Percentiles rank a stretch among this genome's conserved stretches.
phyloP scores from a whole-genome alignment of 1,140 invertebrate species.

The Reticulitermes speratus region DNA sequence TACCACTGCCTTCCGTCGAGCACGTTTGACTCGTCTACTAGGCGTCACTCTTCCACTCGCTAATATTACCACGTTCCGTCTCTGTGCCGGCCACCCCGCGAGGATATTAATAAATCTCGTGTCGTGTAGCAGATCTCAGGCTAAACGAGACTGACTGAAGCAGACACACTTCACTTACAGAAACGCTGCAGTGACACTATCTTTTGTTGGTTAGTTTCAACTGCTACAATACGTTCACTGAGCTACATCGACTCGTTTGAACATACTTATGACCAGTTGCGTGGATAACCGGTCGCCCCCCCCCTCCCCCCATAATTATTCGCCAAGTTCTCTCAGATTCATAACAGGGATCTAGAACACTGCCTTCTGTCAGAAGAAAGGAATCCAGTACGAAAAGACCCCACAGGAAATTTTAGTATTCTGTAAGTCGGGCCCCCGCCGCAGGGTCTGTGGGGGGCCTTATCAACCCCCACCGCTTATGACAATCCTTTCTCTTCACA shows the following conservation, averaged over 20 bases:
- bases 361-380: no score
- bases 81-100: not conserved
- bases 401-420: no score
- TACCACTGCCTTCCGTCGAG: not conserved
- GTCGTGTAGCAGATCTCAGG: not conserved
- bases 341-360: no score
- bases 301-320: no score
- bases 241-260: not conserved
- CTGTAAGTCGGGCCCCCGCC: no score
- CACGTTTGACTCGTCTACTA: not conserved
- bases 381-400: no score
- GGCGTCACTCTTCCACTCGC: not conserved
- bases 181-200: not conserved
- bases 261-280: not conserved
- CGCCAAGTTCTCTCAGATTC: no score
- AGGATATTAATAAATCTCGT: slow-evolving; percentile 2
- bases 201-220: not conserved
- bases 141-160: not conserved
- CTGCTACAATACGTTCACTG: not conserved
- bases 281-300: no score
- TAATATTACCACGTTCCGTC: slow-evolving; percentile 3
- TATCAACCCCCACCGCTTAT: no score
- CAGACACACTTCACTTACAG: not conserved
- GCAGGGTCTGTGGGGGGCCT: no score
- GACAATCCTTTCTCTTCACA: no score